Evolutionary conservation across 2,888 invertebrate genomes (phyloP).

Genomic region (Acleris holmiana): DNA sequence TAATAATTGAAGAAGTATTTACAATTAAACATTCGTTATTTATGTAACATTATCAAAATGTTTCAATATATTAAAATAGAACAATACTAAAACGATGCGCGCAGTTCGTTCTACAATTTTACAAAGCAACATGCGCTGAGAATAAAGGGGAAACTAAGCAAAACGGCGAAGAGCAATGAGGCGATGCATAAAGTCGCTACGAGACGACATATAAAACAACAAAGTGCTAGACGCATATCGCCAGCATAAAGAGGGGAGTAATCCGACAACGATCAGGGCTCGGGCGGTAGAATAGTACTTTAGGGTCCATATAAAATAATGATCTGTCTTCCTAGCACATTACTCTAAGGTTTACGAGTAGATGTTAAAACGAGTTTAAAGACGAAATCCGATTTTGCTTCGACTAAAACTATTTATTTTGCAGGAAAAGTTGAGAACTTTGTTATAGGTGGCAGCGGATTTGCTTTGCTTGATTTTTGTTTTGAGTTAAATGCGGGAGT

Average conservation of each 20-base stretch:
- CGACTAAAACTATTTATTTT: conserved; percentile 14
- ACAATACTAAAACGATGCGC: neutral
- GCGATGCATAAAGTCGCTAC: conserved; percentile 78
- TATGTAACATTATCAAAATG: no score
- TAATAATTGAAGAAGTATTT: no score
- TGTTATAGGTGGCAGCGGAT: neutral
- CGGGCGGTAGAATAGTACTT: conserved; percentile 68
- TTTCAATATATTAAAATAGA: no score
- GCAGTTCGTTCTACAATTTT: conserved; percentile 64
- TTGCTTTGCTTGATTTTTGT: neutral
- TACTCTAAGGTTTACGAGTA: conserved; percentile 56
- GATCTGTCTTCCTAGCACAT: conserved; percentile 66
- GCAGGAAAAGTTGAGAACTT: neutral
- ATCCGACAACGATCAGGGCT: conserved; percentile 70
- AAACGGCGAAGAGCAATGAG: conserved; percentile 81
- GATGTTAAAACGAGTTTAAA: conserved; percentile 52
- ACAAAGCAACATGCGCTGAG: conserved; percentile 80
- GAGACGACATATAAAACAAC: conserved; percentile 82
- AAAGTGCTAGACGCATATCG: conserved; percentile 80
- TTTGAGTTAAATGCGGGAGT: neutral
- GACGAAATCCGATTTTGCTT: conserved; percentile 30
- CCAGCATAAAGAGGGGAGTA: conserved; percentile 75
- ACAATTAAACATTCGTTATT: no score
- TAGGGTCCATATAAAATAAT: conserved; percentile 74
- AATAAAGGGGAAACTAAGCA: conserved; percentile 71